phyloP scores from a whole-genome alignment of 2,888 invertebrate genomes.

The Dysmachus trigonus region DNA sequence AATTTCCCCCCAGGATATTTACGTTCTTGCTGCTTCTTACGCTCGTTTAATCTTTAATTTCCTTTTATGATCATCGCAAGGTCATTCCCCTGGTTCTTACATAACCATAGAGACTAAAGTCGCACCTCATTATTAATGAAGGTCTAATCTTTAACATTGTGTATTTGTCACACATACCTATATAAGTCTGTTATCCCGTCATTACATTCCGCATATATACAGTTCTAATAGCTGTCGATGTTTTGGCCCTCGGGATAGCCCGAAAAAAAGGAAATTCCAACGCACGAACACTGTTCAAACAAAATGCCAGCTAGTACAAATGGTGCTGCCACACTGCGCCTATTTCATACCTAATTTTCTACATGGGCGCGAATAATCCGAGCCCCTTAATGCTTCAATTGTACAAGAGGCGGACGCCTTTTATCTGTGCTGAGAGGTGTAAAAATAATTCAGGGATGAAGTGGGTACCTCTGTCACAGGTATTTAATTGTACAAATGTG shows the following conservation, averaged over 20 bases:
- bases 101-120: neutral
- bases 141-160: neutral
- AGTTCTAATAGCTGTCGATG: neutral
- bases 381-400: neutral
- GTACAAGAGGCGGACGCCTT: neutral
- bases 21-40: neutral
- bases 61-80: neutral
- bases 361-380: neutral
- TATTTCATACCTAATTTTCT: neutral
- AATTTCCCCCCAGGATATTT: neutral
- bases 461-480: slow-evolving; percentile 21
- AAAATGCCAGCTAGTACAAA: neutral
- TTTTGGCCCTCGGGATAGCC: neutral
- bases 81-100: neutral
- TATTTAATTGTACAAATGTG: slow-evolving; percentile 35
- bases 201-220: neutral
- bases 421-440: slow-evolving; percentile 28
- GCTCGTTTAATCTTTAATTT: neutral
- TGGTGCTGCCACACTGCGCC: neutral
- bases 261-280: neutral
- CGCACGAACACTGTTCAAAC: neutral
- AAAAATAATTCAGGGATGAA: slow-evolving; percentile 11
- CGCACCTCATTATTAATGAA: neutral
- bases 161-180: neutral
- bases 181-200: neutral